Percentiles rank a stretch among this genome's conserved stretches.
phyloP scores from a whole-genome alignment of 2,797 vertebrate genomes.

The Aplochiton taeniatus region DNA sequence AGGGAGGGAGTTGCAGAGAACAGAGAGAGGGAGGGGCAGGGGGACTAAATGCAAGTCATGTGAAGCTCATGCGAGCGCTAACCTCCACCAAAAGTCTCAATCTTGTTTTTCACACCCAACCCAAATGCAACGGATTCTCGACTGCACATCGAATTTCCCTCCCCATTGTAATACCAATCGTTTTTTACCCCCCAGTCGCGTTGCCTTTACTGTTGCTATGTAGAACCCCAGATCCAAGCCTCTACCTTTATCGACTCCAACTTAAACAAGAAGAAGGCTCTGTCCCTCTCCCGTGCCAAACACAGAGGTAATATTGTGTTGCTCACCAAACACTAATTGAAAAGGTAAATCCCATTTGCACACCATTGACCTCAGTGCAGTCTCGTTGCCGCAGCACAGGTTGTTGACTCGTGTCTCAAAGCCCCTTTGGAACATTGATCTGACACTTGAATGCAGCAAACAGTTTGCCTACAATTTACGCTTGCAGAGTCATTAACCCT shows the following conservation, averaged over 20 bases:
- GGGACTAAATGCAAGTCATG: constrained; percentile 76
- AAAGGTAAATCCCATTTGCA: constrained; percentile 34
- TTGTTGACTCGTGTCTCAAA: constrained; percentile 10
- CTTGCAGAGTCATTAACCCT: constrained; percentile 22
- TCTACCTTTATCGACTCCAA: not conserved
- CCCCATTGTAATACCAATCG: constrained; percentile 6
- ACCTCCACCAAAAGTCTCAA: constrained; percentile 64
- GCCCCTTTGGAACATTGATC: constrained; percentile 2
- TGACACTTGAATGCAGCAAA: not conserved
- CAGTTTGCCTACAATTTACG: constrained; percentile 3
- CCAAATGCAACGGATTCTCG: constrained; percentile 1
- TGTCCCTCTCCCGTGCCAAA: constrained; percentile 1
- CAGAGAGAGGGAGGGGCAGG: constrained; percentile 22
- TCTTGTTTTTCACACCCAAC: constrained; percentile 46
- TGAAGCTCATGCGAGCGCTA: constrained; percentile 76
- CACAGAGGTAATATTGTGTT: constrained; percentile 24
- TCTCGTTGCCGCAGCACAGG: constrained; percentile 7
- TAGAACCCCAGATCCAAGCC: constrained; percentile 5
- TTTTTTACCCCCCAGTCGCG: constrained; percentile 10
- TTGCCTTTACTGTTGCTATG: constrained; percentile 15
- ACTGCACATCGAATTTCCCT: constrained; percentile 26
- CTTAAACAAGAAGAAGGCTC: constrained; percentile 14
- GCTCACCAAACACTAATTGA: constrained; percentile 24
- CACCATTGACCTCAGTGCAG: constrained; percentile 10
- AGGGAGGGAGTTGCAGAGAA: constrained; percentile 36